phyloP scores from a whole-genome alignment of 2,888 invertebrate species.

The Alentia gelatinosa region DNA sequence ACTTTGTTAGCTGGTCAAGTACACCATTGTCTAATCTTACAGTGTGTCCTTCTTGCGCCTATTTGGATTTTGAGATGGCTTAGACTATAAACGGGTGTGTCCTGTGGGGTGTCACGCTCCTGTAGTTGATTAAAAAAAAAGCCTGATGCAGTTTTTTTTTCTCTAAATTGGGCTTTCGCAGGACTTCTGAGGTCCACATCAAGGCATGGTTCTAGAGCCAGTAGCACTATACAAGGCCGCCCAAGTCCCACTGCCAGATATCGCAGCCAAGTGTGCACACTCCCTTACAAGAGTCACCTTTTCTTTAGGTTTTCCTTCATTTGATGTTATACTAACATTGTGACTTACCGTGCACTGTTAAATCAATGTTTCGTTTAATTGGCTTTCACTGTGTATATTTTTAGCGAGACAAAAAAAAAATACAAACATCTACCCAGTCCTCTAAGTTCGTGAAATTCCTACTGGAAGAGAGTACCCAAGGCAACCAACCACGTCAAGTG shows the following conservation, averaged over 20 bases:
- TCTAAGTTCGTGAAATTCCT: not conserved
- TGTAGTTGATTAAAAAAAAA: conserved; percentile 13
- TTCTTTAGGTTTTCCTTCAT: conserved; percentile 4
- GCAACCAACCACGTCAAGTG: not conserved
- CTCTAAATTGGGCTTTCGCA: not conserved
- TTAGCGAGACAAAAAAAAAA: not conserved
- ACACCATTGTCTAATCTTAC: not conserved
- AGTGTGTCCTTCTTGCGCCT: not conserved
- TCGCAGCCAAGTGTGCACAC: conserved; percentile 44
- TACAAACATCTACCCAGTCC: not conserved
- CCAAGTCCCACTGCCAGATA: not conserved
- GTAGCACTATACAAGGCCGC: not conserved
- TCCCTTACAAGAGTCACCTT: conserved; percentile 11
- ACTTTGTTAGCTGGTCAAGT: not conserved
- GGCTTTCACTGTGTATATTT: conserved; percentile 31
- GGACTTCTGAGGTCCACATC: not conserved
- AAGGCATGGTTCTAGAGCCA: conserved; percentile 19
- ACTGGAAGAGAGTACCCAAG: no score
- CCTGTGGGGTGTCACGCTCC: not conserved
- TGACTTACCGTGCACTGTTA: conserved; percentile 37
- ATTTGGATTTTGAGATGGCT: conserved; percentile 23
- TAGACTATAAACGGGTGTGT: not conserved
- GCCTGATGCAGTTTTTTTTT: not conserved
- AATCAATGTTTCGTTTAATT: conserved; percentile 33
- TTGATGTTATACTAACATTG: conserved; percentile 41